phyloP scores from a whole-genome alignment of 1,140 invertebrate species.

The Heliothis subflexa region DNA sequence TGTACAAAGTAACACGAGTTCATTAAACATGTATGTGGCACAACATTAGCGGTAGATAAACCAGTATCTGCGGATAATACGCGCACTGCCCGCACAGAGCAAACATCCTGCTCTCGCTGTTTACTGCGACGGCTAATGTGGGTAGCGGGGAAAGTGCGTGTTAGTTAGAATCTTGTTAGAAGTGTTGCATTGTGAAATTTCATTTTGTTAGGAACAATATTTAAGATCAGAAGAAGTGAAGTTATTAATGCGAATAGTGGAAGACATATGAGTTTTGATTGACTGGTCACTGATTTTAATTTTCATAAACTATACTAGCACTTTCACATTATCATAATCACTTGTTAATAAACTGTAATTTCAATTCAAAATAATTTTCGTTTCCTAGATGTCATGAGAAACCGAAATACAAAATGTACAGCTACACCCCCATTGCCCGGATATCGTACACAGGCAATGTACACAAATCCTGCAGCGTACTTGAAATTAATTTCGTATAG shows the following conservation, averaged over 20 bases:
- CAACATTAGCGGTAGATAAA: slow-evolving; percentile 65
- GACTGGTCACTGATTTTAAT: too few species aligned
- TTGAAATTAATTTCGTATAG: slow-evolving; percentile 84
- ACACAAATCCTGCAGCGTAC: slow-evolving; percentile 71
- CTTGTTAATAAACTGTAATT: too few species aligned
- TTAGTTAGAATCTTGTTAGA: slow-evolving; percentile 9
- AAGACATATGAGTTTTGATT: too few species aligned
- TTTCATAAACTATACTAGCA: too few species aligned
- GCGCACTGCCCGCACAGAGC: slow-evolving; percentile 45
- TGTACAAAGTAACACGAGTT: slow-evolving; percentile 9
- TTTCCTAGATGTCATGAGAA: background rate
- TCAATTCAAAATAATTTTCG: too few species aligned
- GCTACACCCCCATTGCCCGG: slow-evolving; percentile 37
- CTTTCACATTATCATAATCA: too few species aligned
- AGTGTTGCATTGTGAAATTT: background rate
- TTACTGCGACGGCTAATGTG: background rate
- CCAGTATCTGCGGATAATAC: slow-evolving; percentile 67
- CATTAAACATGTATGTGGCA: slow-evolving; percentile 59
- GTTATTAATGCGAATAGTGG: too few species aligned
- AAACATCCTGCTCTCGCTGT: slow-evolving; percentile 59
- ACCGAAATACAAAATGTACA: slow-evolving; percentile 43
- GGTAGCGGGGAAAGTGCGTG: background rate
- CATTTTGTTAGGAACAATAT: background rate
- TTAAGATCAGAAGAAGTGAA: too few species aligned
- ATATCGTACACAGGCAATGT: slow-evolving; percentile 61